These are phyloP conservation scores for Sarcophaga rosellei DNA, from an alignment of 2,888 invertebrate species.

Conservation along the genomic window DNA sequence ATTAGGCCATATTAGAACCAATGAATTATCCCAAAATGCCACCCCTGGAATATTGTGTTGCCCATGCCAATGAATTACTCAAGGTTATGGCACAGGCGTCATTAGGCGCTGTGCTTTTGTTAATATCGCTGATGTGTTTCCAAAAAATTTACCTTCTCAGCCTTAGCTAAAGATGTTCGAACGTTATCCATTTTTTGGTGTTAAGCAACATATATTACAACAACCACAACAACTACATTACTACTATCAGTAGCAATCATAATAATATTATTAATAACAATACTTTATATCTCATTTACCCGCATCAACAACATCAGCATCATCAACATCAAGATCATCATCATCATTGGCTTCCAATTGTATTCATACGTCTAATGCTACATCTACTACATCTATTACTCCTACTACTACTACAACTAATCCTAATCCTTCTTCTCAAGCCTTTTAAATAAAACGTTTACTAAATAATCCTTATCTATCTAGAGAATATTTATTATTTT, in stretches of 20 bases:
- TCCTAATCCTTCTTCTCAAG: constrained; percentile 32
- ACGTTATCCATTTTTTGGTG: constrained; percentile 72
- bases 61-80: constrained; percentile 94
- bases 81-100: constrained; percentile 94
- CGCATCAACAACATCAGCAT: constrained; percentile 4
- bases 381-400: too few species aligned
- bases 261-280: constrained; percentile 21
- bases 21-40: constrained; percentile 94
- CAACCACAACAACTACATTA: background rate
- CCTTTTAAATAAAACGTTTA: background rate
- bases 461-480: too few species aligned
- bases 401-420: constrained; percentile 18
- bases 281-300: constrained; percentile 19
- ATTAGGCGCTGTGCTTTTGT: constrained; percentile 98
- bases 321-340: background rate
- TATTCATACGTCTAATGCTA: background rate
- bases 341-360: constrained; percentile 39
- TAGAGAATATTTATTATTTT: too few species aligned
- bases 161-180: constrained; percentile 77
- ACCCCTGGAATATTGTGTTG: constrained; percentile 94
- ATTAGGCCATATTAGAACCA: constrained; percentile 98
- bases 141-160: constrained; percentile 81
- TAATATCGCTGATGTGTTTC: constrained; percentile 91
- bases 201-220: constrained; percentile 13
- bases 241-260: background rate